A percentile compares a stretch with the other conserved stretches of the same genome.
Evolutionary conservation across 2,888 invertebrate species (phyloP).

Genomic region (Halictus quadricinctus): DNA sequence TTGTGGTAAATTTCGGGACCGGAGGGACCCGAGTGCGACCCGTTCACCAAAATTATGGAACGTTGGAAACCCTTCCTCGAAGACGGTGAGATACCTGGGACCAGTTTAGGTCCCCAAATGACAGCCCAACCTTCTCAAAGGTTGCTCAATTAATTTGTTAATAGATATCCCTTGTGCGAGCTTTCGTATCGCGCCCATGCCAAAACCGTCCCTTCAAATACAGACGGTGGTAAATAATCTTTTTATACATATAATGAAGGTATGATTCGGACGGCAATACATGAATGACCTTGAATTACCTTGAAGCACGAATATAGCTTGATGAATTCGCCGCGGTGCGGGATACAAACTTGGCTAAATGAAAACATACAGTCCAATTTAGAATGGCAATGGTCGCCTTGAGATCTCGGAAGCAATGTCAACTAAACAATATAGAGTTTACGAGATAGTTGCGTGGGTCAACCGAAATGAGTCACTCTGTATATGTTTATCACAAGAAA

Average conservation of each 20-base stretch:
- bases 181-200: too few relatives aligned
- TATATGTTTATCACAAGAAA: too few relatives aligned
- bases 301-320: not conserved
- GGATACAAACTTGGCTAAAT: not conserved
- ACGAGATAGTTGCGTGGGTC: too few relatives aligned
- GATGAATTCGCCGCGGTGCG: not conserved
- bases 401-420: too few relatives aligned
- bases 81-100: not conserved
- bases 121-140: not conserved
- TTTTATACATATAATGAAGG: not conserved
- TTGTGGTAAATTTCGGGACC: not conserved
- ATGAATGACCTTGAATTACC: not conserved
- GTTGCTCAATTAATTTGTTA: not conserved
- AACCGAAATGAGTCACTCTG: too few relatives aligned
- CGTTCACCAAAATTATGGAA: not conserved
- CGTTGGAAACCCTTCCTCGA: not conserved
- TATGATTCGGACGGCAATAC: not conserved
- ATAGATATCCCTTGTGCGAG: not conserved
- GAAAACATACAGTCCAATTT: not conserved
- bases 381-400: not conserved
- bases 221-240: too few relatives aligned
- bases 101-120: not conserved
- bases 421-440: too few relatives aligned
- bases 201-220: too few relatives aligned
- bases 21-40: not conserved